Percentiles rank a stretch among this genome's conserved stretches.
Evolutionary conservation across 2,113 vertebrate species (phyloP).

Genomic region (Choloepus hoffmanni): DNA sequence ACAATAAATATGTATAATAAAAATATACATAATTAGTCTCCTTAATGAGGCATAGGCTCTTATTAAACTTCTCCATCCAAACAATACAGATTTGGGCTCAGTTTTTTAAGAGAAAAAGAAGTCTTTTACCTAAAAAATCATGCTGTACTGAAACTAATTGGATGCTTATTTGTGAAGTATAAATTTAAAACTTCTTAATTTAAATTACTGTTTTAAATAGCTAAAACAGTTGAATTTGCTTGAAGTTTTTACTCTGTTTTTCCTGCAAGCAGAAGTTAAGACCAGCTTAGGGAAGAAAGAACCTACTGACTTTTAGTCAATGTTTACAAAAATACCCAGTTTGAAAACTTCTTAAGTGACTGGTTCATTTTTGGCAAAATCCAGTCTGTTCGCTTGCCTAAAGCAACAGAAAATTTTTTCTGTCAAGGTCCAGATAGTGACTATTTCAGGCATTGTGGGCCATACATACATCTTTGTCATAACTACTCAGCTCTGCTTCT

Average conservation of each 20-base stretch:
- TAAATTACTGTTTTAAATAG: background rate
- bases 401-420: background rate
- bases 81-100: slow-evolving; percentile 44
- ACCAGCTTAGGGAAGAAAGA: background rate
- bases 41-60: background rate
- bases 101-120: slow-evolving; percentile 33
- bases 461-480: background rate
- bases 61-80: slow-evolving; percentile 26
- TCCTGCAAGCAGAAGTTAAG: background rate
- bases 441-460: background rate
- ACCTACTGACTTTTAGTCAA: background rate
- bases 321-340: background rate
- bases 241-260: background rate
- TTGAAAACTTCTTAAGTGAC: background rate
- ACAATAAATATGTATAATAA: slow-evolving; percentile 43
- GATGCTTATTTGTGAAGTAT: background rate
- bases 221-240: slow-evolving; percentile 20
- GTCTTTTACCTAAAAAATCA: slow-evolving; percentile 39
- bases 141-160: slow-evolving; percentile 1
- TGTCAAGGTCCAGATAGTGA: background rate
- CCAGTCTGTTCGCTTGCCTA: background rate
- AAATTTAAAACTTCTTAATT: background rate
- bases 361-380: background rate
- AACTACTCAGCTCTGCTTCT: background rate
- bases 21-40: slow-evolving; percentile 9